phyloP scores from a whole-genome alignment of 1,140 invertebrate species.

The Ostrea edulis region DNA sequence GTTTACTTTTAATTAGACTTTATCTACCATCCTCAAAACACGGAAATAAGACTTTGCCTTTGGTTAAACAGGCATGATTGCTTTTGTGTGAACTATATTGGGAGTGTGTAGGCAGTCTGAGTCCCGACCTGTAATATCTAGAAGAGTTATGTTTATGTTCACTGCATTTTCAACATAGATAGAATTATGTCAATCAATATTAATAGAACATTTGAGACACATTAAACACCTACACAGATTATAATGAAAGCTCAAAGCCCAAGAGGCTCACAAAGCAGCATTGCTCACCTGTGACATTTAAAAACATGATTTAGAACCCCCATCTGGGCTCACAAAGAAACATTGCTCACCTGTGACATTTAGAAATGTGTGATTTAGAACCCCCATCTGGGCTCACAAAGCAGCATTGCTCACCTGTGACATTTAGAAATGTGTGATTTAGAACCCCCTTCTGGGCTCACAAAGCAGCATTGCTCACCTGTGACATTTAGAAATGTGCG shows the following conservation, averaged over 20 bases:
- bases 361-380: not conserved
- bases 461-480: not conserved
- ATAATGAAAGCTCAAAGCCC: not conserved
- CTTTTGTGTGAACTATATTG: not conserved
- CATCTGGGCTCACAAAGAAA: not conserved
- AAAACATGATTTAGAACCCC: not conserved
- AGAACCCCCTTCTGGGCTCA: not conserved
- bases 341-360: not conserved
- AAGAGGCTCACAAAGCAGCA: not conserved
- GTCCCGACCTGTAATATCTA: not conserved
- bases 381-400: not conserved
- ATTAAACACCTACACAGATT: not conserved
- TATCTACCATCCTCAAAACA: not conserved
- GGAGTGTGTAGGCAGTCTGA: not conserved
- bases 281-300: not conserved
- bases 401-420: not conserved
- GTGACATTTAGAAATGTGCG: not conserved
- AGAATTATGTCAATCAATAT: constrained; percentile 2
- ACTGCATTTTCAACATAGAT: not conserved
- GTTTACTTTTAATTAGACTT: not conserved
- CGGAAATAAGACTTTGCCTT: not conserved
- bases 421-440: not conserved
- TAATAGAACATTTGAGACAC: not conserved
- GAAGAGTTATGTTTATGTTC: not conserved
- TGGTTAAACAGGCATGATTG: not conserved